These are phyloP conservation scores for Clepsis dumicolana DNA, from an alignment of 2,888 invertebrate species.

Conservation along the genomic window DNA sequence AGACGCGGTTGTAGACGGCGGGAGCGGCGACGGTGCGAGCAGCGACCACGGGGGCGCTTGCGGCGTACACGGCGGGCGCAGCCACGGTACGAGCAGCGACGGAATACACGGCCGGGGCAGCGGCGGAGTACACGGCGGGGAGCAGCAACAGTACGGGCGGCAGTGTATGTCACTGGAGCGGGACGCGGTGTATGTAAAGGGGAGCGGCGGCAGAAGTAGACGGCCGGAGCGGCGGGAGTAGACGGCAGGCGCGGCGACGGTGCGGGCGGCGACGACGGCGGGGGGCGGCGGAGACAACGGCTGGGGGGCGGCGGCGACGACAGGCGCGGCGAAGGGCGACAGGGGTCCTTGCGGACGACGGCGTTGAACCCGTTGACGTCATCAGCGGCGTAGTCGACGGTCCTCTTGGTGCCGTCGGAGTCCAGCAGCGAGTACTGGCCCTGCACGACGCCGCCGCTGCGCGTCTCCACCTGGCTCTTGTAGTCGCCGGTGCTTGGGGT, in stretches of 20 bases:
- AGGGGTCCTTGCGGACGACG: conserved; percentile 84
- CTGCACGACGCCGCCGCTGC: conserved; percentile 81
- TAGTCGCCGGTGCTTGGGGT: conserved; percentile 85
- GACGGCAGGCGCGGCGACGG: conserved; percentile 49
- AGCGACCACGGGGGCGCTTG: conserved; percentile 47
- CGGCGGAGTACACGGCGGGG: conserved; percentile 43
- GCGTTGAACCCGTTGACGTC: conserved; percentile 86
- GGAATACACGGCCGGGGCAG: conserved; percentile 47
- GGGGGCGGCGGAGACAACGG: conserved; percentile 64
- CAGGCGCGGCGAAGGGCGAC: conserved; percentile 66
- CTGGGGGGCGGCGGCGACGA: conserved; percentile 59
- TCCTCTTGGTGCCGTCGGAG: conserved; percentile 84
- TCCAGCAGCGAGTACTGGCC: conserved; percentile 86
- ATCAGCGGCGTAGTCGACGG: conserved; percentile 86
- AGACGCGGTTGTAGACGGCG: conserved; percentile 44
- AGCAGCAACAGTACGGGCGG: conserved; percentile 39
- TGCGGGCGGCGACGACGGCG: conserved; percentile 52
- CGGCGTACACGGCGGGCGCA: conserved; percentile 44
- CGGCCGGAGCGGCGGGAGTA: conserved; percentile 37
- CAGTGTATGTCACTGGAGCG: conserved; percentile 48
- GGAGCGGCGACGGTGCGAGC: conserved; percentile 44
- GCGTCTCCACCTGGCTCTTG: conserved; percentile 85
- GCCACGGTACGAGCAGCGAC: conserved; percentile 47
- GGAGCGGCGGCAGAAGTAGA: conserved; percentile 43
- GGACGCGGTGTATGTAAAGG: conserved; percentile 52